Percentiles rank a stretch among this genome's conserved stretches.
phyloP scores from a whole-genome alignment of 2,797 vertebrate genomes.

The Loriculus beryllinus region DNA sequence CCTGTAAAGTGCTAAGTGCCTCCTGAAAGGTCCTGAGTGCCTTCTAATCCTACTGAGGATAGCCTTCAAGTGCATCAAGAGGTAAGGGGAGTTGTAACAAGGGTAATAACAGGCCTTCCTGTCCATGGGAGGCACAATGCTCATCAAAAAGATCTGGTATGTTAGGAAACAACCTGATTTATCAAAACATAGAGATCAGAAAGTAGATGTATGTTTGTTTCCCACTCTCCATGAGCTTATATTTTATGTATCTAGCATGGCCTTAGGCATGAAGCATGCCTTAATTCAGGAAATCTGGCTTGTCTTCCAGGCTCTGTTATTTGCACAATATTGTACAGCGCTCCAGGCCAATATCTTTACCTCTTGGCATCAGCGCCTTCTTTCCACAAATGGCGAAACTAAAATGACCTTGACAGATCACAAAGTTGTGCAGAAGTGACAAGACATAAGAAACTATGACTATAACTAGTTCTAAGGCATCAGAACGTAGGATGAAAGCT shows the following conservation, averaged over 20 bases:
- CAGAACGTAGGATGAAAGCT: neutral
- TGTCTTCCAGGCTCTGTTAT: neutral
- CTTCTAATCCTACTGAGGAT: slow-evolving; percentile 42
- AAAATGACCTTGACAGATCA: neutral
- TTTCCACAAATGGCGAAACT: neutral
- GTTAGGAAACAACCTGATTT: neutral
- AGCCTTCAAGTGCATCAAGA: slow-evolving; percentile 11
- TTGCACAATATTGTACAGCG: neutral
- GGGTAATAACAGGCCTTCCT: neutral
- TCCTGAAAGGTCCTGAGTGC: slow-evolving; percentile 32
- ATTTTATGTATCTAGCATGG: neutral
- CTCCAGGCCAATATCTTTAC: neutral
- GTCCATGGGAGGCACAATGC: neutral
- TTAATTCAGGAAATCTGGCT: neutral
- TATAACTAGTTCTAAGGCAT: neutral
- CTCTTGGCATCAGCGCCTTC: neutral
- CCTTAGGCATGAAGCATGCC: neutral
- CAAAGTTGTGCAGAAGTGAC: neutral
- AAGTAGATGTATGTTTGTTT: neutral
- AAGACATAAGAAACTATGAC: neutral
- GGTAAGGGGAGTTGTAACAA: neutral
- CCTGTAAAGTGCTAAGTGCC: slow-evolving; percentile 36
- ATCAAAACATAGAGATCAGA: neutral
- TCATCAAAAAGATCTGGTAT: neutral
- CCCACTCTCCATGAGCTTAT: neutral